Base-by-base conservation (phyloP, 2,888 invertebrate genomes). In the Leucoma salicis region DNA sequence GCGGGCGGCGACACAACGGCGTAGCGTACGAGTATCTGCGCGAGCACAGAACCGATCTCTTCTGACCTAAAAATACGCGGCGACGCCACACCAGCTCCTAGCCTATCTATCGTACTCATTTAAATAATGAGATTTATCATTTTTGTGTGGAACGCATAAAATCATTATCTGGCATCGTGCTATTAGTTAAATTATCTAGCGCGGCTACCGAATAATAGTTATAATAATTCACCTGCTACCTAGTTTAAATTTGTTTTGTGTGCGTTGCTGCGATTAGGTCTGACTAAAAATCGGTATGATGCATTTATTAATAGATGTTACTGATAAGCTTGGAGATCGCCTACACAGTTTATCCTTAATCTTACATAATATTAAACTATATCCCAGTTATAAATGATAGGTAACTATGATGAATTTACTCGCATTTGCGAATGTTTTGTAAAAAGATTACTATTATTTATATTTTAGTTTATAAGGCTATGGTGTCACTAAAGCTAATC, bases 91-190 rank as follows among this genome's bases (percentile, higher is more conserved):
- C 53, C 64, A 61, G 60, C 67, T 72, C 62, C 64, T 65, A 58
- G 53, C 44, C 58, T 77, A 80, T 81, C 78, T 71, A 63, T 63
- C 70, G 72, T 73, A 73, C 69, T 66, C 70, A 80, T 77, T 77
- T 74, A 71, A 78, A 78, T 77, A 79, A 79, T 75, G 70, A 73
- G 66, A 82, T 83, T 78, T 81, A 82, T 83, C 78, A 77, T 74
- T 66, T 64, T 56, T 68, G 57, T 66, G 64, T 70, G 67, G 66
- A 66, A 69, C 66, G 64, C 68, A 72, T 66, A 66, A 66, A 73
- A 72, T 66, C 57, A 64, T 74, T 78, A 79, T 76, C 80, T 74
- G 53, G 68, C 71, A 78, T 74, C 77, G 62, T 76, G 74, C 67
- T 77, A 72, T 78, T 73, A 70, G 68, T 72, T 66, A 74, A 63